These are phyloP conservation scores for Vireo altiloquus DNA, from an alignment of 2,113 vertebrate genomes.

Conservation along the genomic window DNA sequence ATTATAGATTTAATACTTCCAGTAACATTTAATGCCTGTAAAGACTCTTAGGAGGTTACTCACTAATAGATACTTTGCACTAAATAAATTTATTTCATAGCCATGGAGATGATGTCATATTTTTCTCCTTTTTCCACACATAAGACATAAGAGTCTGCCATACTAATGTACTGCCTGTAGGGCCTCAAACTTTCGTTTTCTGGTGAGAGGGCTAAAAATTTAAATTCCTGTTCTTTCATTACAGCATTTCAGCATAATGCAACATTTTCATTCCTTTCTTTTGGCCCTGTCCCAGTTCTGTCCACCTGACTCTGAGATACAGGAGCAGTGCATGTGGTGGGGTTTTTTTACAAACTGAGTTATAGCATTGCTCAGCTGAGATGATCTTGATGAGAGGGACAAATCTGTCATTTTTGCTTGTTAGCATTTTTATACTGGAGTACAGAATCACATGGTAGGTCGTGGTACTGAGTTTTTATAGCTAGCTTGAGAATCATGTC, in stretches of 20 bases:
- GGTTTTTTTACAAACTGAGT: background rate
- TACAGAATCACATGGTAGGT: background rate
- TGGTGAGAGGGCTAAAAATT: background rate
- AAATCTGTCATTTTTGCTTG: background rate
- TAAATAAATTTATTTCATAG: background rate
- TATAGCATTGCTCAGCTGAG: background rate
- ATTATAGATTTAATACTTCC: conserved; percentile 1
- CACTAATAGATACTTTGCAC: background rate
- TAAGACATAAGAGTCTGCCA: background rate
- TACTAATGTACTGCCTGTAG: background rate
- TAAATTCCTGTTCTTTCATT: conserved; percentile 2
- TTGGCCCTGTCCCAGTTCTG: conserved; percentile 11
- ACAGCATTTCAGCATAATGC: background rate
- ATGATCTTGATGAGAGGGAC: background rate
- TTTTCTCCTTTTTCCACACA: background rate
- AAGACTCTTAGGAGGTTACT: background rate
- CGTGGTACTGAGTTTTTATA: background rate
- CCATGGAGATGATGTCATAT: background rate
- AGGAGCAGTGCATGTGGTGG: background rate
- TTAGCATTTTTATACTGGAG: background rate
- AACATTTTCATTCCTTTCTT: background rate
- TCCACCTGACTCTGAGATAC: conserved; percentile 42
- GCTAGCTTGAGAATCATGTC: background rate
- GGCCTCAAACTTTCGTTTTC: background rate
- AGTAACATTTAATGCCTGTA: background rate